Evolutionary conservation across 2,113 vertebrate species (phyloP).

Genomic region (Scomber japonicus): DNA sequence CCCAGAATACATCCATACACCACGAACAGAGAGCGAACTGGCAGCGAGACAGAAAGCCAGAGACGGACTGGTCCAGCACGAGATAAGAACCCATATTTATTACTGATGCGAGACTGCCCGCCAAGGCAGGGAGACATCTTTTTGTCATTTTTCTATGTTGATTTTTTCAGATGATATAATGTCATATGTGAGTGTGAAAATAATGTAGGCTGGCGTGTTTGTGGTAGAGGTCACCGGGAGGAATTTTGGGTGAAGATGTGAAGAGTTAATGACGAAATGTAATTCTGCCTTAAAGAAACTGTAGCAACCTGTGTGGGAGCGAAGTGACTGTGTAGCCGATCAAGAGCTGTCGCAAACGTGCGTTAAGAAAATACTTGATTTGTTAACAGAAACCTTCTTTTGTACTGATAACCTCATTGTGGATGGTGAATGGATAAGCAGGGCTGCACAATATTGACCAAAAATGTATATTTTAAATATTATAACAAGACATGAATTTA

Average conservation of each 20-base stretch:
- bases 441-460: conserved; percentile 60
- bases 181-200: conserved; percentile 45
- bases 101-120: conserved; percentile 26
- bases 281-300: conserved; percentile 71
- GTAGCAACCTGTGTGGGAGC: conserved; percentile 46
- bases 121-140: conserved; percentile 26
- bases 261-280: conserved; percentile 11
- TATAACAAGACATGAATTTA: conserved; percentile 20
- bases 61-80: conserved; percentile 10
- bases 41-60: conserved; percentile 17
- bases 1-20: conserved; percentile 1
- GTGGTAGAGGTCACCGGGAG: conserved; percentile 24
- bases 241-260: conserved; percentile 10
- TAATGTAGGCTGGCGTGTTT: conserved; percentile 20
- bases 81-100: conserved; percentile 41
- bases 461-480: conserved; percentile 66
- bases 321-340: conserved; percentile 31
- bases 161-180: conserved; percentile 13
- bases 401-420: conserved; percentile 11
- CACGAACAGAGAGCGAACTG: conserved; percentile 6
- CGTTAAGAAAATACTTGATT: conserved; percentile 16
- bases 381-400: conserved; percentile 15
- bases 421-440: conserved; percentile 1
- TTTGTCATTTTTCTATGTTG: conserved; percentile 22
- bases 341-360: background rate